Evolutionary conservation across 1,140 invertebrate species (phyloP), one percentile per base, ranked within the genome.

Genomic region (Temnothorax curvispinosus): DNA sequence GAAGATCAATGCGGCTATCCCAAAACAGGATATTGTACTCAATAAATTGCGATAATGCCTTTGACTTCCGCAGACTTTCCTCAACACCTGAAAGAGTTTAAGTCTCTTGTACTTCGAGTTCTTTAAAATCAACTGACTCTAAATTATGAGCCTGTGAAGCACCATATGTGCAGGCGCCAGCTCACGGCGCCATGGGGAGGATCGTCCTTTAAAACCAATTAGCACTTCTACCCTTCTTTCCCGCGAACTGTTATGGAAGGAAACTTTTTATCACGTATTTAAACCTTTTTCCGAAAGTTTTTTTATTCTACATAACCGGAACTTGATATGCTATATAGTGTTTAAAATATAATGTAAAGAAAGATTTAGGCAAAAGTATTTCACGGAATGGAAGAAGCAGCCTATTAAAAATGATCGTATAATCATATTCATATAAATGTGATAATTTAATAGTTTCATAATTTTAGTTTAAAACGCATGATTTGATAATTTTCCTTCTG

Each of bases 151-250:
- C 56, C 35, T 13, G 67, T 58, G 74, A 77, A 62, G 64, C 52
- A 74, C 91, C 93, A 94, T 89, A 92, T 94, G 93, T 94, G 92
- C 69, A 92, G 93, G 92, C 93, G 94, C 93, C 93, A 91, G 74
- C n/a, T 88, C 78, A 78, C 92, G 94, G 94, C 94, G 94, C 94
- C 94, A 93, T 76, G 41, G 62, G 86, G 71, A 91, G 80, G 89
- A 89, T 91, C 54, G 75, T 71, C 90, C 81, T 91, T 84, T 88
- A 91, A 77, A 86, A 90, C 93, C 94, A 94, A 94, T 94, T 94
- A 94, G 93, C 94, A 94, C 94, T 92, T 93, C 85, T 88, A 87
- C 75, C 90, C 91, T 91, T 88, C 65, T 87, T 87, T 85, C 87
- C 52, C 65, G 65, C 56, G 54, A 47, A 85, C 74, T 85, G 27